phyloP scores from a whole-genome alignment of 2,888 invertebrate species.

The Chelonus formosanus region DNA sequence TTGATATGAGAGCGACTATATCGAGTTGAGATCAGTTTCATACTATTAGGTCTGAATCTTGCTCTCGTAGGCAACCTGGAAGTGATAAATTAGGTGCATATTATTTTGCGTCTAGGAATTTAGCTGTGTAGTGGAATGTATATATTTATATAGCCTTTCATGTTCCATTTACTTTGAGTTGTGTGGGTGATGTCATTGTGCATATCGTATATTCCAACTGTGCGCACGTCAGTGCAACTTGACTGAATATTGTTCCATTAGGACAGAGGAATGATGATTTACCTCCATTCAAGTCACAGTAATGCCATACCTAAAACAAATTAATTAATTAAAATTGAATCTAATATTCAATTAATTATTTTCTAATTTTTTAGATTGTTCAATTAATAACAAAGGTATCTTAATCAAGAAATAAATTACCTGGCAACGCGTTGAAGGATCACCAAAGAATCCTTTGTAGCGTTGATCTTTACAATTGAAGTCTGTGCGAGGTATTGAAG shows the following conservation, averaged over 20 bases:
- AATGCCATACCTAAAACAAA: slow-evolving; percentile 82
- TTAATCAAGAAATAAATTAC: slow-evolving; percentile 62
- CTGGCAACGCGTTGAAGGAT: slow-evolving; percentile 87
- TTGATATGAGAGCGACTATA: too few relatives aligned
- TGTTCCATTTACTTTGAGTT: slow-evolving; percentile 89
- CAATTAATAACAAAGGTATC: too few relatives aligned
- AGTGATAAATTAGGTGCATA: too few relatives aligned
- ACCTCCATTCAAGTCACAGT: slow-evolving; percentile 89
- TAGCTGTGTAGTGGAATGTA: too few relatives aligned
- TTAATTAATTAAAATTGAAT: slow-evolving; percentile 32
- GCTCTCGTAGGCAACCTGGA: too few relatives aligned
- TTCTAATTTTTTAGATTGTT: neutral
- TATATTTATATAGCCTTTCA: slow-evolving; percentile 88
- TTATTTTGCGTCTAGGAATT: too few relatives aligned
- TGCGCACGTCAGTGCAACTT: slow-evolving; percentile 87
- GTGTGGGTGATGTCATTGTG: too few relatives aligned
- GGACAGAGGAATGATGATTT: slow-evolving; percentile 90
- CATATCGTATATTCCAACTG: too few relatives aligned
- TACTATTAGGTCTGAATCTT: too few relatives aligned
- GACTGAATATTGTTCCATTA: slow-evolving; percentile 90
- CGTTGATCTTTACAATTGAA: slow-evolving; percentile 86
- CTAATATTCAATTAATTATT: slow-evolving; percentile 13
- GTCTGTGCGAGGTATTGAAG: slow-evolving; percentile 77
- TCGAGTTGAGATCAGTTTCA: too few relatives aligned
- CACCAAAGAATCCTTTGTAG: slow-evolving; percentile 90